A percentile compares a stretch with the other conserved stretches of the same genome.
These are phyloP conservation scores for Crax fasciolata DNA, from an alignment of 2,797 vertebrate species.

Conservation along the genomic window DNA sequence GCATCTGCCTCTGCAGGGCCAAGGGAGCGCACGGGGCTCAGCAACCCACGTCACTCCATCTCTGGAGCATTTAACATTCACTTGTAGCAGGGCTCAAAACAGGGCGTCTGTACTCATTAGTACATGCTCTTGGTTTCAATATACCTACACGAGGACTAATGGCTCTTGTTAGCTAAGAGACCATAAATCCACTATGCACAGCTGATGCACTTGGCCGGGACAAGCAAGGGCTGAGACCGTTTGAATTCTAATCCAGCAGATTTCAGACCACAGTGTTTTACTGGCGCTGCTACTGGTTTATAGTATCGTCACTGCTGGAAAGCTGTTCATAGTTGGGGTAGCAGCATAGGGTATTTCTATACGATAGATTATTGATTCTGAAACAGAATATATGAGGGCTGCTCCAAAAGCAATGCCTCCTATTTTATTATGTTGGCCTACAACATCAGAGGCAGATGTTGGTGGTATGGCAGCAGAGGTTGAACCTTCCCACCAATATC, in stretches of 20 bases:
- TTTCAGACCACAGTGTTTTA: background rate
- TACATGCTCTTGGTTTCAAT: fast-evolving
- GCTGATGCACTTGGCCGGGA: fast-evolving
- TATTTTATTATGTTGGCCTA: background rate
- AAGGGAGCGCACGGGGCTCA: background rate
- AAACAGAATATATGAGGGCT: background rate
- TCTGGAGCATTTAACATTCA: background rate
- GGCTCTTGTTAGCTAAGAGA: background rate
- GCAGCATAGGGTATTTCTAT: background rate
- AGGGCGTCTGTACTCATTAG: fast-evolving
- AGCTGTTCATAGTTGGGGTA: background rate
- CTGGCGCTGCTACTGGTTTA: background rate
- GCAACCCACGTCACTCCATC: background rate
- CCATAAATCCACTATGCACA: background rate
- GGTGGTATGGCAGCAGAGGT: background rate
- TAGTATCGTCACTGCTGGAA: background rate
- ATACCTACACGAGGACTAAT: background rate
- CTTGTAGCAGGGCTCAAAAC: background rate
- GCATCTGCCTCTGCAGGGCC: background rate
- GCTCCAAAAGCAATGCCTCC: background rate
- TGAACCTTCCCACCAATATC: background rate
- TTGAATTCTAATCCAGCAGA: background rate
- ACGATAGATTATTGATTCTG: background rate
- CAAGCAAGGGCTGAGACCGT: fast-evolving
- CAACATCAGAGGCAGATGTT: background rate